phyloP scores from a whole-genome alignment of 2,797 vertebrate genomes.

The Podarcis lilfordi region DNA sequence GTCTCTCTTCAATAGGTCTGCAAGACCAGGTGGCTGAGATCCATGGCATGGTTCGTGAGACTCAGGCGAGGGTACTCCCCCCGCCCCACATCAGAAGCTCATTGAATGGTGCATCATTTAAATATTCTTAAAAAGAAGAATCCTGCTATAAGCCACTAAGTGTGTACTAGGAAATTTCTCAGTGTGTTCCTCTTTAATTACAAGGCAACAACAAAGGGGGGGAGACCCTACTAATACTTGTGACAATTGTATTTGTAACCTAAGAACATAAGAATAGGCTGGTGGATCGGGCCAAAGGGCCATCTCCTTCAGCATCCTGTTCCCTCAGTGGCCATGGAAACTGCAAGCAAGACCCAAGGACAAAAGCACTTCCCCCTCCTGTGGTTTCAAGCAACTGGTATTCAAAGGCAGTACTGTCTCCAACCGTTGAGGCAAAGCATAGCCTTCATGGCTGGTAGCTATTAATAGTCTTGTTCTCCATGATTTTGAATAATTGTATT shows the following conservation, averaged over 20 bases:
- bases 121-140: not conserved
- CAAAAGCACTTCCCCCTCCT: no score
- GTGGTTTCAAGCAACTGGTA: no score
- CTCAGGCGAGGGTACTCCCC: not conserved
- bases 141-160: slow-evolving; percentile 32
- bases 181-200: slow-evolving; percentile 9
- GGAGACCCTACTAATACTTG: not conserved
- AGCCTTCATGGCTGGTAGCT: no score
- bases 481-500: no score
- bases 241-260: not conserved
- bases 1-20: not conserved
- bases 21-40: slow-evolving; percentile 25
- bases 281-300: no score
- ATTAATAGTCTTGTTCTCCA: no score
- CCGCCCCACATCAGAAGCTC: not conserved
- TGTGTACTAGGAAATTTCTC: fast-evolving
- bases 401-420: no score
- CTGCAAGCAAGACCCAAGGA: no score
- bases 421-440: no score
- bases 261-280: not conserved
- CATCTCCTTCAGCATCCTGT: no score
- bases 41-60: slow-evolving; percentile 10
- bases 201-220: slow-evolving; percentile 7
- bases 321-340: no score
- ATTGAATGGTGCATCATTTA: not conserved